A percentile compares a stretch with the other conserved stretches of the same genome.
phyloP scores from a whole-genome alignment of 2,113 vertebrate species.

The Grammomys dolichurus region DNA sequence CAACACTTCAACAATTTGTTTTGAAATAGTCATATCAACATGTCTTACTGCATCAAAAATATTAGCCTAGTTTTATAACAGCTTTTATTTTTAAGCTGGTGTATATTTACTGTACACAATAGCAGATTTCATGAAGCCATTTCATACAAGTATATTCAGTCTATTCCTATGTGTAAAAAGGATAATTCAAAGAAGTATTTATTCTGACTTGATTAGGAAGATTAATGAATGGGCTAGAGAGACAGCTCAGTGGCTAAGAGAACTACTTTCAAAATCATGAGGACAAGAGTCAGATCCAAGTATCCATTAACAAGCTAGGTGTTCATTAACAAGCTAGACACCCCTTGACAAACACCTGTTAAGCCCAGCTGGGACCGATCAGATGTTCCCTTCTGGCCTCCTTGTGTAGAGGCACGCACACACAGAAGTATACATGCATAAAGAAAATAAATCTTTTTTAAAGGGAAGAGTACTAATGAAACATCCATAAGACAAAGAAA shows the following conservation, averaged over 20 bases:
- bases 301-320: background rate
- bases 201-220: slow-evolving; percentile 28
- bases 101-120: background rate
- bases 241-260: background rate
- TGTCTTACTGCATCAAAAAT: slow-evolving; percentile 65
- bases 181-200: slow-evolving; percentile 23
- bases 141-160: background rate
- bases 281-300: background rate
- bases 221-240: background rate
- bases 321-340: background rate
- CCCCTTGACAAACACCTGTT: background rate
- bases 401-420: background rate
- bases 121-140: background rate
- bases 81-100: background rate
- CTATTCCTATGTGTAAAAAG: background rate
- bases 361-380: background rate
- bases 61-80: slow-evolving; percentile 62
- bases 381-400: background rate
- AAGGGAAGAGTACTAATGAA: background rate
- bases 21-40: slow-evolving; percentile 67
- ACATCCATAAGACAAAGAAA: background rate
- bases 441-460: background rate
- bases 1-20: slow-evolving; percentile 69
- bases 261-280: background rate
- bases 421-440: background rate